Conservation (phyloP, 2,888 invertebrate species). For the Dyspetes luteomarginatus region DNA sequence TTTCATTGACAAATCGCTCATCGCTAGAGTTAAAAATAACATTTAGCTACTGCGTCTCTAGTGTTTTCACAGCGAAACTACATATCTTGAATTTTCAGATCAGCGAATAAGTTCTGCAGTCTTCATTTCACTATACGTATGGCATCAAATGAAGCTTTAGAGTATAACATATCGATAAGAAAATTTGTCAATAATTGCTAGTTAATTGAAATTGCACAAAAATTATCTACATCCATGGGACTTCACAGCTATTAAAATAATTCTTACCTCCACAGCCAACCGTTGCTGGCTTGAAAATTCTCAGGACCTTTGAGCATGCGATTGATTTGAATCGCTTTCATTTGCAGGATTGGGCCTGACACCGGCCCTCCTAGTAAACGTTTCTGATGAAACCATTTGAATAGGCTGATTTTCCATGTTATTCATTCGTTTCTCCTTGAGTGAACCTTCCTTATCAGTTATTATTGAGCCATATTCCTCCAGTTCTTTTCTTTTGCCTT, state of each 20-base stretch:
- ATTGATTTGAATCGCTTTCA: slow-evolving; percentile 43
- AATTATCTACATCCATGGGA: slow-evolving; percentile 39
- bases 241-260: slow-evolving; percentile 28
- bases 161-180: slow-evolving; percentile 36
- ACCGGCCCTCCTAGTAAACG: slow-evolving; percentile 32
- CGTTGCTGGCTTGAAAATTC: slow-evolving; percentile 45
- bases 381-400: slow-evolving; percentile 35
- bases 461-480: slow-evolving; percentile 35
- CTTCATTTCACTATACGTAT: slow-evolving; percentile 32
- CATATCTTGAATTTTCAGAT: slow-evolving; percentile 36
- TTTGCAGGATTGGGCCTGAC: slow-evolving; percentile 37
- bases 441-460: slow-evolving; percentile 25
- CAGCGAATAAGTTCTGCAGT: slow-evolving; percentile 41
- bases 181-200: slow-evolving; percentile 41
- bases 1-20: slow-evolving; percentile 27
- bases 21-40: slow-evolving; percentile 24
- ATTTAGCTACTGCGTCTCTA: slow-evolving; percentile 29
- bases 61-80: slow-evolving; percentile 34
- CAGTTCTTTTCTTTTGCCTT: slow-evolving; percentile 40
- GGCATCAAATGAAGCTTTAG: slow-evolving; percentile 27
- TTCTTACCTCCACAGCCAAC: slow-evolving; percentile 40
- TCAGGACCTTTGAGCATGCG: slow-evolving; percentile 38
- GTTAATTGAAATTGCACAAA: slow-evolving; percentile 43
- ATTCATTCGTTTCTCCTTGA: slow-evolving; percentile 33
- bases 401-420: slow-evolving; percentile 30